A percentile compares a stretch with the other conserved stretches of the same genome.
phyloP scores from a whole-genome alignment of 23 tunicate genomes.

The Corella eumyota region DNA sequence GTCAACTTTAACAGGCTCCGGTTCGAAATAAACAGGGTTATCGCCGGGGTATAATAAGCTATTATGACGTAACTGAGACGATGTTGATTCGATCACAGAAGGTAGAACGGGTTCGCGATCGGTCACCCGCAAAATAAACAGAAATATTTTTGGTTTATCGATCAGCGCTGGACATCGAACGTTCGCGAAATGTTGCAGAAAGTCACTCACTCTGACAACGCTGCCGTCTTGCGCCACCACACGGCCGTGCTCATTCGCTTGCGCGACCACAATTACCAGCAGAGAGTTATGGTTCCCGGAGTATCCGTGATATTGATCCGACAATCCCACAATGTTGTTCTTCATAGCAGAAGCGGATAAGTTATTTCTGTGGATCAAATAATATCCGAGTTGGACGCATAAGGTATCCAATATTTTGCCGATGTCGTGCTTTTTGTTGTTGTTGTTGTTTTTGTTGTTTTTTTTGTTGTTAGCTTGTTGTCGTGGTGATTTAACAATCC shows the following conservation, averaged over 20 bases:
- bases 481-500: conserved; percentile 6
- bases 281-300: conserved; percentile 59
- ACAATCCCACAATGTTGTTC: conserved; percentile 56
- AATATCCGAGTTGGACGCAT: conserved; percentile 58
- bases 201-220: conserved; percentile 11
- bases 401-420: conserved; percentile 23
- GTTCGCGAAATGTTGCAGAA: conserved; percentile 36
- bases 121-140: conserved; percentile 40
- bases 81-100: conserved; percentile 5
- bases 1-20: conserved; percentile 33
- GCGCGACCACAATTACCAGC: conserved; percentile 29
- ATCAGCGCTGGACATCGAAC: conserved; percentile 63
- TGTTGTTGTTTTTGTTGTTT: not conserved
- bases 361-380: conserved; percentile 40
- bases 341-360: conserved; percentile 32
- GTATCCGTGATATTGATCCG: conserved; percentile 86
- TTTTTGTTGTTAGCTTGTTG: not conserved
- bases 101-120: conserved; percentile 35
- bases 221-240: conserved; percentile 19
- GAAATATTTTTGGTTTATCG: conserved; percentile 70
- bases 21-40: conserved; percentile 33
- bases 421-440: conserved; percentile 12
- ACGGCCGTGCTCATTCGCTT: conserved; percentile 49
- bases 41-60: not conserved
- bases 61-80: conserved; percentile 2